phyloP scores from a whole-genome alignment of 2,888 invertebrate species.

The Tipula confusa region DNA sequence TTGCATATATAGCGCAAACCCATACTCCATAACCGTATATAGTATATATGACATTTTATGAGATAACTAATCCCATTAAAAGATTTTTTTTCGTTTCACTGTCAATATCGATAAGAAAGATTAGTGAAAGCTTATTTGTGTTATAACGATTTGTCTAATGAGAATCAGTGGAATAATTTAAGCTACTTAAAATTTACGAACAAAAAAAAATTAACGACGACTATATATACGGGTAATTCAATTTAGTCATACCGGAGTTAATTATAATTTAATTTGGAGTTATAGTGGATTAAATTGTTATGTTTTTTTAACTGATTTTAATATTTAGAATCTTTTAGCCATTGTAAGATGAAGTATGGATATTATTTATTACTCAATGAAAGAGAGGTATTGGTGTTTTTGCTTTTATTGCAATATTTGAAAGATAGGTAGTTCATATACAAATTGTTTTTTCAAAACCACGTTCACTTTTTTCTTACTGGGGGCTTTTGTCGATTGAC shows the following conservation, averaged over 20 bases:
- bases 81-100: neutral
- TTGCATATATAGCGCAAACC: neutral
- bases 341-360: too few relatives aligned
- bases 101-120: neutral
- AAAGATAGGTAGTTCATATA: too few relatives aligned
- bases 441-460: too few relatives aligned
- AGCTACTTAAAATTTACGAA: neutral
- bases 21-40: neutral
- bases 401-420: too few relatives aligned
- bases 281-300: too few relatives aligned
- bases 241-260: neutral
- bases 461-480: too few relatives aligned
- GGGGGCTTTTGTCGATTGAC: too few relatives aligned
- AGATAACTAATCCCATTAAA: neutral
- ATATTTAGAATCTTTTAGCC: too few relatives aligned
- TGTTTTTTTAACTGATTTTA: too few relatives aligned
- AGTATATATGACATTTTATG: neutral
- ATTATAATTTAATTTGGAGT: neutral
- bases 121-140: neutral
- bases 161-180: neutral
- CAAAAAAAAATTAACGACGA: neutral
- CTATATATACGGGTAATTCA: too few relatives aligned
- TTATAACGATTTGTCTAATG: conserved; percentile 7
- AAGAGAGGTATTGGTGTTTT: too few relatives aligned
- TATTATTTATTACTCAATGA: too few relatives aligned